phyloP scores from a whole-genome alignment of 2,113 vertebrate genomes.

The Shinisaurus crocodilurus region DNA sequence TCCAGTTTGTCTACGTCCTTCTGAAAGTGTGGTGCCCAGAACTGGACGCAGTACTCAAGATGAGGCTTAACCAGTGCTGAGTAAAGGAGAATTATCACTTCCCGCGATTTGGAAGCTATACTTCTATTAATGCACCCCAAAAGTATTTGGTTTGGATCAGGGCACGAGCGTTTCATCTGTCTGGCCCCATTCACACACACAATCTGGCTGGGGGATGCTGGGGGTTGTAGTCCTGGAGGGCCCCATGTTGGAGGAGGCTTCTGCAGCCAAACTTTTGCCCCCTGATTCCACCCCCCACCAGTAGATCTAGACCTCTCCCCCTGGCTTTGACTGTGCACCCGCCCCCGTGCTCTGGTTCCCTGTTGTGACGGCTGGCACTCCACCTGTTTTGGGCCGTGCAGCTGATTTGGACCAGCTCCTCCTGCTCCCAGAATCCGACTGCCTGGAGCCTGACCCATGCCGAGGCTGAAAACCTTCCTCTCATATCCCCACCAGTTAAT shows the following conservation, averaged over 20 bases:
- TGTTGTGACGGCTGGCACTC: neutral
- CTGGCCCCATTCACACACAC: neutral
- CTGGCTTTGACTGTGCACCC: neutral
- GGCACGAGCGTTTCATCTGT: neutral
- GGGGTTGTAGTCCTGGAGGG: too few species aligned
- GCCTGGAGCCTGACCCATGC: neutral
- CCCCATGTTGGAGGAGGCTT: too few species aligned
- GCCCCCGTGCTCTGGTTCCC: neutral
- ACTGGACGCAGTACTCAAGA: too few species aligned
- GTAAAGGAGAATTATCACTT: too few species aligned
- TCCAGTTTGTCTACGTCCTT: too few species aligned
- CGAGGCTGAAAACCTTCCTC: neutral
- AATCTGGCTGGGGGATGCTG: too few species aligned
- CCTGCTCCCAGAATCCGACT: neutral
- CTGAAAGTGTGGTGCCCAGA: too few species aligned
- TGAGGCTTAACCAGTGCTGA: too few species aligned
- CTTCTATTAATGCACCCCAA: too few species aligned
- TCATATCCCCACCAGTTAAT: neutral
- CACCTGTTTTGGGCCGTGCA: neutral
- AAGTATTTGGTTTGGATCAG: neutral
- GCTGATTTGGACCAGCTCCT: neutral
- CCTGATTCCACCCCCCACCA: too few species aligned
- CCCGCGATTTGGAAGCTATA: too few species aligned
- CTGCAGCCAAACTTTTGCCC: neutral
- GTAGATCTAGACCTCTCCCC: too few species aligned